phyloP scores from a whole-genome alignment of 2,888 invertebrate species.

The Acholoe squamosa region DNA sequence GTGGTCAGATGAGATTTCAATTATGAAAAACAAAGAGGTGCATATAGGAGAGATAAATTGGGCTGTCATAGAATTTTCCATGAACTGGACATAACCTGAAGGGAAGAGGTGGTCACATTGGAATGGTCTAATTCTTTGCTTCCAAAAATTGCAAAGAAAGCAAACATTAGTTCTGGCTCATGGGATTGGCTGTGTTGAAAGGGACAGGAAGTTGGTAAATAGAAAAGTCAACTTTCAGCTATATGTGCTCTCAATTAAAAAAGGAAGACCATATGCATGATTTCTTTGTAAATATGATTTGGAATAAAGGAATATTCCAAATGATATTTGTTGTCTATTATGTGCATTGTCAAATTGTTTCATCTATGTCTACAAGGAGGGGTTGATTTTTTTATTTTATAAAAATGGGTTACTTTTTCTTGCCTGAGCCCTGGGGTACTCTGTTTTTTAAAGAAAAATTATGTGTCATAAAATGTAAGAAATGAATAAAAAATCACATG shows the following conservation, averaged over 20 bases:
- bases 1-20: too few relatives aligned
- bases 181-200: not conserved
- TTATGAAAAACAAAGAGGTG: too few relatives aligned
- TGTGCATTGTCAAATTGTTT: not conserved
- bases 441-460: not conserved
- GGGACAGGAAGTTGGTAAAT: not conserved
- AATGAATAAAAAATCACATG: constrained; percentile 6
- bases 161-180: too few relatives aligned
- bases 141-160: too few relatives aligned
- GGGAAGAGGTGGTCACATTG: too few relatives aligned
- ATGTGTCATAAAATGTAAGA: not conserved
- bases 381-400: not conserved
- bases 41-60: too few relatives aligned
- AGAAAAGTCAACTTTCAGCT: too few relatives aligned
- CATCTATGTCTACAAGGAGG: not conserved
- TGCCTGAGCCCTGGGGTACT: constrained; percentile 15
- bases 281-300: not conserved
- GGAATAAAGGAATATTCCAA: not conserved
- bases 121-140: too few relatives aligned
- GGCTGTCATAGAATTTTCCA: too few relatives aligned
- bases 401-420: constrained; percentile 21
- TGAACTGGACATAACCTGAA: too few relatives aligned
- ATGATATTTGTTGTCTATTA: not conserved
- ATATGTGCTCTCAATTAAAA: not conserved
- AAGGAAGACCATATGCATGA: not conserved